Evolutionary conservation across 2,797 vertebrate species (phyloP).

Genomic region (Anguilla obscura): DNA sequence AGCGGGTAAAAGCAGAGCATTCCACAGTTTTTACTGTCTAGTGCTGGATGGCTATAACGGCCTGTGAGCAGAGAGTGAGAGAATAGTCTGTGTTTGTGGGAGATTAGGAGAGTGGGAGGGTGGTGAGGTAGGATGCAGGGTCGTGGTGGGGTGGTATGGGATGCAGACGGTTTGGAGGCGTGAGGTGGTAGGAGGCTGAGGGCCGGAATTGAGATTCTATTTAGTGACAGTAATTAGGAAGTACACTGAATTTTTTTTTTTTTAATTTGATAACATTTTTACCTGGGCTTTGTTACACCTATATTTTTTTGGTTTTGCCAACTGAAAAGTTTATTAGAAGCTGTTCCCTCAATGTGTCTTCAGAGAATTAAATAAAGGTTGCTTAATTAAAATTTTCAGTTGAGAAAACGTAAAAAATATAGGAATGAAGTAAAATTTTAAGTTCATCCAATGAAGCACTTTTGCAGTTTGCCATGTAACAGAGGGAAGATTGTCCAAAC

Average conservation of each 20-base stretch:
- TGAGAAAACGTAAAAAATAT: no score
- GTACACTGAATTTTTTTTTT: no score
- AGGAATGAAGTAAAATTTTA: no score
- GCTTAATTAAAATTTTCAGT: no score
- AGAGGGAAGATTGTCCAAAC: neutral
- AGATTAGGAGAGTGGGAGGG: neutral
- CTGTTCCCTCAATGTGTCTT: no score
- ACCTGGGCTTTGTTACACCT: no score
- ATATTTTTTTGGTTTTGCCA: no score
- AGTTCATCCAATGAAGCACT: no score
- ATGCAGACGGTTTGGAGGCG: neutral
- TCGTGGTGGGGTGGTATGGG: neutral
- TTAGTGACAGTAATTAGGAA: neutral
- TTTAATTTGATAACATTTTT: no score
- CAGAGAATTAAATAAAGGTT: no score
- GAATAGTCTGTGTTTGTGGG: neutral
- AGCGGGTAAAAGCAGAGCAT: constrained; percentile 41
- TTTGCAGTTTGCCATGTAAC: neutral
- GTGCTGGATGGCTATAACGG: neutral
- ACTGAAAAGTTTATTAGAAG: no score
- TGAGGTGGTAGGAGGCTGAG: neutral
- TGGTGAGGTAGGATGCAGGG: constrained; percentile 11
- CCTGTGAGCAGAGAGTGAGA: neutral
- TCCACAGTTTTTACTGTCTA: constrained; percentile 54
- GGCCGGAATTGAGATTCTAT: neutral